Evolutionary conservation across 2,113 vertebrate genomes (phyloP).

Genomic region (Stigmatopora argus): DNA sequence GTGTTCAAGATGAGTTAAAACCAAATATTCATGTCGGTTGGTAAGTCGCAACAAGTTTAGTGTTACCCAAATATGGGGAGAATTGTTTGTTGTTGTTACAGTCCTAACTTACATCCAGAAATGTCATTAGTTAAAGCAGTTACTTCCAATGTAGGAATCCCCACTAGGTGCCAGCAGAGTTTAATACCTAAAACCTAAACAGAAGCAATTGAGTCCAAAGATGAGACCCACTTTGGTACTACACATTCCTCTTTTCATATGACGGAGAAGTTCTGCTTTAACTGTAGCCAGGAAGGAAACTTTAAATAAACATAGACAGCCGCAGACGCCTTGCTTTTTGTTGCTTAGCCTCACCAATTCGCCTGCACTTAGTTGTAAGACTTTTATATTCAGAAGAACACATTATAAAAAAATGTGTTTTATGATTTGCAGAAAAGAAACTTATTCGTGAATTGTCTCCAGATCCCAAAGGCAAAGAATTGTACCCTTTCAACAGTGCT

Average conservation of each 20-base stretch:
- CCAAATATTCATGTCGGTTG: too few species aligned
- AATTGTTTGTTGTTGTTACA: too few species aligned
- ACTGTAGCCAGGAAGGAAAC: conserved; percentile 60
- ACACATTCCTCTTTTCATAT: conserved; percentile 51
- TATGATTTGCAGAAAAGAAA: conserved; percentile 26
- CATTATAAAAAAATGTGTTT: not conserved
- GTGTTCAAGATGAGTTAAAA: too few species aligned
- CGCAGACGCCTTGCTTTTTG: conserved; percentile 34
- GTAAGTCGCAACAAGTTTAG: too few species aligned
- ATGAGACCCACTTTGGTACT: conserved; percentile 13
- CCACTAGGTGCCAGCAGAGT: conserved; percentile 49
- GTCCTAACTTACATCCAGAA: too few species aligned
- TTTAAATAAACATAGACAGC: conserved; percentile 48
- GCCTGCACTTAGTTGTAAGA: not conserved
- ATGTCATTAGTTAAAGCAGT: too few species aligned
- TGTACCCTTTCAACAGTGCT: not conserved
- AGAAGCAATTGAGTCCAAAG: conserved; percentile 12
- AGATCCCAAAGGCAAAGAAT: not conserved
- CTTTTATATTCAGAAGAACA: not conserved
- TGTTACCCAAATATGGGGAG: too few species aligned
- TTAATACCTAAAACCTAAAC: not conserved
- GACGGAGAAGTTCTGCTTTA: conserved; percentile 40
- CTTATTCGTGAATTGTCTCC: conserved; percentile 10
- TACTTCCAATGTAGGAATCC: too few species aligned
- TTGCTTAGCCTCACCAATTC: conserved; percentile 5